phyloP scores from a whole-genome alignment of 2,888 invertebrate species.

The Geophilus truncorum region DNA sequence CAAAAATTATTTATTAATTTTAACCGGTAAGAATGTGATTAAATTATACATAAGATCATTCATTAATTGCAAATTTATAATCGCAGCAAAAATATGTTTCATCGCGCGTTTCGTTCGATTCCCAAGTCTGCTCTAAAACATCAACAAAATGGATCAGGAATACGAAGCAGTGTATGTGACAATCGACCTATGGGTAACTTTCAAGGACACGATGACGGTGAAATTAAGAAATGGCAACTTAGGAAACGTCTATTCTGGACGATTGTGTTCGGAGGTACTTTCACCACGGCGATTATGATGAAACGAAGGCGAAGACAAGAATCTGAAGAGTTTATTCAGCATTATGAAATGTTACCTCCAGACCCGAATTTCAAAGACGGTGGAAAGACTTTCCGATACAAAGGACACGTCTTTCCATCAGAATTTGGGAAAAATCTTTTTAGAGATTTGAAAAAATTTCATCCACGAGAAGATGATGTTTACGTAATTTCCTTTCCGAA shows the following conservation, averaged over 20 bases:
- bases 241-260: slow-evolving; percentile 40
- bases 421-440: slow-evolving; percentile 40
- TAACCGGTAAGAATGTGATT: background rate
- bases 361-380: slow-evolving; percentile 39
- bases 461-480: slow-evolving; percentile 43
- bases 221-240: background rate
- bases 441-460: slow-evolving; percentile 41
- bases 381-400: slow-evolving; percentile 38
- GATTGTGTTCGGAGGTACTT: slow-evolving; percentile 39
- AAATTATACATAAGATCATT: no score
- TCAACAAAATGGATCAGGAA: background rate
- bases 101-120: background rate
- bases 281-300: slow-evolving; percentile 37
- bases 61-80: background rate
- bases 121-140: background rate
- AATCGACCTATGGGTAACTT: background rate
- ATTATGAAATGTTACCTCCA: slow-evolving; percentile 37
- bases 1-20: background rate
- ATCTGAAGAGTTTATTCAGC: slow-evolving; percentile 35
- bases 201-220: background rate
- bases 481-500: slow-evolving; percentile 47
- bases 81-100: background rate
- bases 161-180: background rate
- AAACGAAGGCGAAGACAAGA: slow-evolving; percentile 34
- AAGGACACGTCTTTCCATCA: slow-evolving; percentile 38